A percentile compares a stretch with the other conserved stretches of the same genome.
Evolutionary conservation across 1,140 invertebrate species (phyloP).

Genomic region (Bicyclus anynana): DNA sequence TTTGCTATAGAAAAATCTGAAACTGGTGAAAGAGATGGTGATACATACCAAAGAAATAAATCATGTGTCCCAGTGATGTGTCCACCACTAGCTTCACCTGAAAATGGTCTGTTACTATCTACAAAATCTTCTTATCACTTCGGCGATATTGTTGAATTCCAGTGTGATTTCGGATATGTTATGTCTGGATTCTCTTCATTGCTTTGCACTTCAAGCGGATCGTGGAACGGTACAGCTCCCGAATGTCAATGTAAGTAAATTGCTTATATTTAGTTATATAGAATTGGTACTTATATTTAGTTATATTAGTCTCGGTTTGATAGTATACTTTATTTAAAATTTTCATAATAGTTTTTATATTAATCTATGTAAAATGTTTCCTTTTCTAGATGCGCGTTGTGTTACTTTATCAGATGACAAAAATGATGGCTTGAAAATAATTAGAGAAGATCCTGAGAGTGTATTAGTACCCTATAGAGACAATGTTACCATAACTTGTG

Average conservation of each 20-base stretch:
- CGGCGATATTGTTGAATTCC: constrained; percentile 93
- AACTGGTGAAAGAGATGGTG: constrained; percentile 91
- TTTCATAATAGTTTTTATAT: too few species aligned
- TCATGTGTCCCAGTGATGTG: constrained; percentile 97
- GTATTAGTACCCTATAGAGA: constrained; percentile 92
- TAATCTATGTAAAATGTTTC: too few species aligned
- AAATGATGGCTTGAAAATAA: constrained; percentile 88
- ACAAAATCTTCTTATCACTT: constrained; percentile 91
- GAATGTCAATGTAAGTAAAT: constrained; percentile 90
- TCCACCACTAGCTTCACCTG: constrained; percentile 85
- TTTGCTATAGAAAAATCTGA: constrained; percentile 89
- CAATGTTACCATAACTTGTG: constrained; percentile 92
- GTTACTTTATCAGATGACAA: constrained; percentile 93
- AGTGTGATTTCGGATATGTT: constrained; percentile 97
- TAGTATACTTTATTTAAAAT: not conserved
- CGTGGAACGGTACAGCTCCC: constrained; percentile 95
- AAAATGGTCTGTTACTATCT: constrained; percentile 93
- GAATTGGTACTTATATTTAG: not conserved
- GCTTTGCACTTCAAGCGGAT: constrained; percentile 92
- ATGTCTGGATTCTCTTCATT: constrained; percentile 90
- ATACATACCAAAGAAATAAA: constrained; percentile 94
- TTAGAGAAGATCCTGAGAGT: constrained; percentile 86
- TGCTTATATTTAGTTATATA: too few species aligned
- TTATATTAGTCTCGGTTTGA: not conserved
- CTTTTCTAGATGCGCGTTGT: constrained; percentile 88